These are phyloP conservation scores for Brevimyrus niger DNA, from an alignment of 2,113 vertebrate genomes.

Conservation along the genomic window DNA sequence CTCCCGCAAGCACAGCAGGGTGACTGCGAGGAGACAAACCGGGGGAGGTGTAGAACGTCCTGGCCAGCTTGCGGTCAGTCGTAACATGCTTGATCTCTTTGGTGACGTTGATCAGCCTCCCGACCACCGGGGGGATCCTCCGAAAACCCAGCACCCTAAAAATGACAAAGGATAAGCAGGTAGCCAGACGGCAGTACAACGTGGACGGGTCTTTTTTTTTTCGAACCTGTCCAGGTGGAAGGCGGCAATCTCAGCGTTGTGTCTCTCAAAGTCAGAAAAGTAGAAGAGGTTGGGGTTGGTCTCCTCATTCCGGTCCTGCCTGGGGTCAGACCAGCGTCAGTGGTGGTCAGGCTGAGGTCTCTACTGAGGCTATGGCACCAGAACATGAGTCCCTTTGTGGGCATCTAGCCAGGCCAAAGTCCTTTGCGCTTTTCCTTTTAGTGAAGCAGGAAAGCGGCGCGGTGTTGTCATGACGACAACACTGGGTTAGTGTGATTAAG, in stretches of 20 bases:
- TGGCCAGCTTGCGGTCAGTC: conserved; percentile 67
- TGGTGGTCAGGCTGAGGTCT: not conserved
- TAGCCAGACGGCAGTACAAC: not conserved
- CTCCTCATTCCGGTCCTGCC: conserved; percentile 71
- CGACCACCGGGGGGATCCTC: conserved; percentile 65
- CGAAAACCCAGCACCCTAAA: conserved; percentile 71
- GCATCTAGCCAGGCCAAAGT: not conserved
- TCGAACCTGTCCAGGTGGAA: conserved; percentile 76
- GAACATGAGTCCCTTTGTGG: not conserved
- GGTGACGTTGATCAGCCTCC: conserved; percentile 65
- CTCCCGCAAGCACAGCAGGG: not conserved
- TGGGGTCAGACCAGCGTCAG: conserved; percentile 29
- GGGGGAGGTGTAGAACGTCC: conserved; percentile 74
- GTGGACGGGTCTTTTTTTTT: not conserved
- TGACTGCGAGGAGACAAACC: conserved; percentile 41
- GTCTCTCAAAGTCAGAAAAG: conserved; percentile 81
- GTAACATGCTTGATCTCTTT: conserved; percentile 73
- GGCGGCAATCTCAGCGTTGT: conserved; percentile 74
- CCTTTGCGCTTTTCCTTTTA: not conserved
- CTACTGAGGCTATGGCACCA: not conserved
- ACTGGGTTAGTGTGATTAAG: not conserved
- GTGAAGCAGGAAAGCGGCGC: not conserved
- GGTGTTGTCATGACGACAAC: not conserved
- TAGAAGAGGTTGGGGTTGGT: conserved; percentile 74
- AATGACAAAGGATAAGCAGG: not conserved